Conservation (phyloP, 1,140 invertebrate genomes). For the Drosophila melanica region DNA sequence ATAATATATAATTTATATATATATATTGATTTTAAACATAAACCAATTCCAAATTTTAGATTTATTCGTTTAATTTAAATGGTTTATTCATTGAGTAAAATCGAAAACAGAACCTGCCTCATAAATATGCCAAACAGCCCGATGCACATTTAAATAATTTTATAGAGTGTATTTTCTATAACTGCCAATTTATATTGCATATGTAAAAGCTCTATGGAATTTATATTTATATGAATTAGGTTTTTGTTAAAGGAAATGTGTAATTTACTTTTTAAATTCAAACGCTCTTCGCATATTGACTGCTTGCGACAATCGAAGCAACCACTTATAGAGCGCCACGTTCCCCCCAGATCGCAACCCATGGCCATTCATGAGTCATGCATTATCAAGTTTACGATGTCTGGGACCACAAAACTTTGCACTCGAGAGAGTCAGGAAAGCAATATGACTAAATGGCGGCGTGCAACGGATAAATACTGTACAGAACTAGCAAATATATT, state of each 20-base stretch:
- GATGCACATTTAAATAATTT: background rate
- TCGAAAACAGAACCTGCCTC: background rate
- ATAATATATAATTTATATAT: no score
- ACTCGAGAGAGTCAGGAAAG: constrained; percentile 10
- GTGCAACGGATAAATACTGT: constrained; percentile 5
- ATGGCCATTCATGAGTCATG: constrained; percentile 21
- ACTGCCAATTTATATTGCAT: background rate
- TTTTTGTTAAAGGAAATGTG: constrained; percentile 3
- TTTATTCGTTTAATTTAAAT: no score
- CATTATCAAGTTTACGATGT: constrained; percentile 31
- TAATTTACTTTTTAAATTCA: constrained; percentile 5
- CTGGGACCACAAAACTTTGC: constrained; percentile 19
- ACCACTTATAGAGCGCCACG: constrained; percentile 13
- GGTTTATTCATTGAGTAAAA: background rate
- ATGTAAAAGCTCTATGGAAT: background rate
- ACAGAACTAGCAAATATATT: constrained; percentile 2
- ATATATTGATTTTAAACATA: no score
- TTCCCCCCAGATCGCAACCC: background rate
- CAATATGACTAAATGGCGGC: constrained; percentile 13
- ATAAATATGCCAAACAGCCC: background rate
- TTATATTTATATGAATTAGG: background rate
- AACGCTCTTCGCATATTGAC: constrained; percentile 19
- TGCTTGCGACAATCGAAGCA: background rate
- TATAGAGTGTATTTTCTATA: constrained; percentile 1
- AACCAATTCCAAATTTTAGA: no score